These are phyloP conservation scores for Gallinago nigripennis DNA, from an alignment of 2,797 vertebrate species.

Conservation along the genomic window DNA sequence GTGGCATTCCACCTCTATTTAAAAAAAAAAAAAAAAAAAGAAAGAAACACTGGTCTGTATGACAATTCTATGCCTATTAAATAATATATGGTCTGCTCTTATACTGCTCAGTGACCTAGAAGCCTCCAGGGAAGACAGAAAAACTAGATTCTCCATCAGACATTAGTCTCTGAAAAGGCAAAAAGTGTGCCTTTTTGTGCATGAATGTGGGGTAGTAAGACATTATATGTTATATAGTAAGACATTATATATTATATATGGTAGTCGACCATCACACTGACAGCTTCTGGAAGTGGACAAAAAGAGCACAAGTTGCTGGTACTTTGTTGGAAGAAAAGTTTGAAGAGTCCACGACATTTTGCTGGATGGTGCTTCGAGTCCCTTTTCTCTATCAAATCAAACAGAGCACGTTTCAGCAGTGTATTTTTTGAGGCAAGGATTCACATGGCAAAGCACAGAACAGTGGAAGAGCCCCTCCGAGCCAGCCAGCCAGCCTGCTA, in stretches of 20 bases:
- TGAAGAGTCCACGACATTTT: rapidly evolving
- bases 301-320: not conserved
- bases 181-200: not conserved
- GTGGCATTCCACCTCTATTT: not conserved
- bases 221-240: not conserved
- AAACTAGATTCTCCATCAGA: not conserved
- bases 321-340: not conserved
- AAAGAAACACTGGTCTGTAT: not conserved
- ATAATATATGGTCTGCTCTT: not conserved
- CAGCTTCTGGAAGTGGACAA: not conserved
- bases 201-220: not conserved
- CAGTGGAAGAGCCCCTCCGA: not conserved
- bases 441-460: not conserved
- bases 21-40: not conserved
- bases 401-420: not conserved
- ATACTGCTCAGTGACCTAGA: not conserved
- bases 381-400: not conserved
- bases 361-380: not conserved
- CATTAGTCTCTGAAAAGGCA: not conserved
- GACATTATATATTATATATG: too few species aligned
- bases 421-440: not conserved
- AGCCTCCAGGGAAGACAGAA: not conserved
- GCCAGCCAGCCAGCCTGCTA: not conserved
- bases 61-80: not conserved
- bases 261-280: rapidly evolving